These are phyloP conservation scores for Huso huso DNA, from an alignment of 2,797 vertebrate genomes.

Conservation along the genomic window DNA sequence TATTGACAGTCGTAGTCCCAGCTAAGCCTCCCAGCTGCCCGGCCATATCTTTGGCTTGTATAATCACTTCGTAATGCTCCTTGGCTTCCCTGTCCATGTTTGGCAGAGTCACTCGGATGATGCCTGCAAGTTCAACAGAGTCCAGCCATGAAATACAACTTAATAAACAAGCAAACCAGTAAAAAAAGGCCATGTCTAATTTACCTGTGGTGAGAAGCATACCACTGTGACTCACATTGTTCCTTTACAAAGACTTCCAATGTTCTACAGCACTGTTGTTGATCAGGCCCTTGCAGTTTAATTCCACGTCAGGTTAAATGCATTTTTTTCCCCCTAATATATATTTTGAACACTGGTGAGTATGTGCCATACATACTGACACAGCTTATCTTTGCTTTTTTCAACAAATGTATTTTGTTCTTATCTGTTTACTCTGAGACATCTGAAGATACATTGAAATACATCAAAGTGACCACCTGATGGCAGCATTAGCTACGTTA, in stretches of 20 bases:
- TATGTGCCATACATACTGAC: no score
- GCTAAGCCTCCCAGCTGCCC: slow-evolving; percentile 90
- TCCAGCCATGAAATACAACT: not conserved
- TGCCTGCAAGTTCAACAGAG: slow-evolving; percentile 53
- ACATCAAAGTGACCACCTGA: no score
- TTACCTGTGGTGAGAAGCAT: not conserved
- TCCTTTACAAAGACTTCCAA: no score
- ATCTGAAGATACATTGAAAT: no score
- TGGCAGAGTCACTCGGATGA: slow-evolving; percentile 84
- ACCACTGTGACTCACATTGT: not conserved
- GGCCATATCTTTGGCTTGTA: slow-evolving; percentile 97
- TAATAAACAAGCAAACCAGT: not conserved
- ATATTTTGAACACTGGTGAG: not conserved
- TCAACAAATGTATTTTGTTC: no score
- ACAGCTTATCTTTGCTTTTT: no score
- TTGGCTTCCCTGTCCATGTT: slow-evolving; percentile 93
- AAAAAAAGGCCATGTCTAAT: not conserved
- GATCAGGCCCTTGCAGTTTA: not conserved
- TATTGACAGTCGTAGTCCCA: slow-evolving; percentile 83
- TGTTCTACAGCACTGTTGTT: not conserved
- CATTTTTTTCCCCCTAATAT: not conserved
- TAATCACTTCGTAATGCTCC: slow-evolving; percentile 82
- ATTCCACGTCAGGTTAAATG: not conserved
- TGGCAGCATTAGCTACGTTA: no score
- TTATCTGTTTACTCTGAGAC: no score